These are phyloP conservation scores for Dorcus parallelipipedus DNA, from an alignment of 2,888 invertebrate species.

Conservation along the genomic window DNA sequence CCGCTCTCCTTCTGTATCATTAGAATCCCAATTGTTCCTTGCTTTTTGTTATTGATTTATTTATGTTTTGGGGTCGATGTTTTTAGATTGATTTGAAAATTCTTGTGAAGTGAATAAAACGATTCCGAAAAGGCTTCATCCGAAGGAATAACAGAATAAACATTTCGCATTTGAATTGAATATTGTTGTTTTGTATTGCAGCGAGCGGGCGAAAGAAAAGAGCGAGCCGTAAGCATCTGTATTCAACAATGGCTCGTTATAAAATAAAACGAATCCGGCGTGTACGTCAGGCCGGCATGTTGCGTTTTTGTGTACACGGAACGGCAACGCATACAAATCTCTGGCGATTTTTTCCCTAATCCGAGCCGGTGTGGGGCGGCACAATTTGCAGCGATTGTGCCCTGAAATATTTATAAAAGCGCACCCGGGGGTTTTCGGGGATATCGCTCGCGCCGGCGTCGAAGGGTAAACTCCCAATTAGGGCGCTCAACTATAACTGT, in stretches of 20 bases:
- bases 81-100: too few species aligned
- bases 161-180: neutral
- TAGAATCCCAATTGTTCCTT: too few species aligned
- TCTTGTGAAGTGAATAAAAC: too few species aligned
- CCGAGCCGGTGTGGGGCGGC: neutral
- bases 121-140: too few species aligned
- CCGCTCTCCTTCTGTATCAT: too few species aligned
- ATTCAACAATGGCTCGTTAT: constrained; percentile 1
- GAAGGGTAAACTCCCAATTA: constrained; percentile 1
- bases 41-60: too few species aligned
- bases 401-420: constrained; percentile 1
- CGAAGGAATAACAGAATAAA: neutral
- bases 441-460: neutral
- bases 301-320: neutral
- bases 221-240: neutral
- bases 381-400: constrained; percentile 5
- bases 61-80: too few species aligned
- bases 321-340: neutral
- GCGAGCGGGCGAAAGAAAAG: neutral
- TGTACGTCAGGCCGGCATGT: neutral
- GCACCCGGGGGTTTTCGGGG: too few species aligned
- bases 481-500: constrained; percentile 1
- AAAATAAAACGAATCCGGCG: neutral
- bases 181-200: neutral
- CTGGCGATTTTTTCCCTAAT: too few species aligned